Percentiles rank a stretch among this genome's conserved stretches.
These are phyloP conservation scores for Steinernema khuongi DNA, from an alignment of 1,140 invertebrate genomes.

Conservation along the genomic window DNA sequence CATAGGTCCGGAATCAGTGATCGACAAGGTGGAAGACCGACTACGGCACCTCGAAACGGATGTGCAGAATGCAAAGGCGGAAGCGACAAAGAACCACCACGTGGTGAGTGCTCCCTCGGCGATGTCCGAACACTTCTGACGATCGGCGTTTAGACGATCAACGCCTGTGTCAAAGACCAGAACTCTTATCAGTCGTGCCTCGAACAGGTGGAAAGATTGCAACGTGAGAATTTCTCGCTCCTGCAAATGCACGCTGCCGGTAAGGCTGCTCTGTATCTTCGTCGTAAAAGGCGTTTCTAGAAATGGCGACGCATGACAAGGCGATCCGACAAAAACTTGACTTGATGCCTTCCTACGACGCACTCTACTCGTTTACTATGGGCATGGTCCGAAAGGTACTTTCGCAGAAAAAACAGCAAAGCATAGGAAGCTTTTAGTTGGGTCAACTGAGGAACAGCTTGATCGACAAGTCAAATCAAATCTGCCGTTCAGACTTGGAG, in stretches of 20 bases:
- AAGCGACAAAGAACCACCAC: conserved; percentile 23
- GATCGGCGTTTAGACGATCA: conserved; percentile 25
- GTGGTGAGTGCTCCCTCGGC: neutral
- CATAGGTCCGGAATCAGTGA: conserved; percentile 16
- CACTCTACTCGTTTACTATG: conserved; percentile 29
- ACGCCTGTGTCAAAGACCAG: conserved; percentile 24
- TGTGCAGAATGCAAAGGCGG: conserved; percentile 27
- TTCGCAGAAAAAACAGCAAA: conserved; percentile 8
- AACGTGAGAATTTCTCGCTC: conserved; percentile 32
- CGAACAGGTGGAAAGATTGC: conserved; percentile 31
- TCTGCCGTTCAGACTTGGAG: conserved; percentile 16
- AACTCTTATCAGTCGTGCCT: conserved; percentile 31
- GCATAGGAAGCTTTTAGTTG: neutral
- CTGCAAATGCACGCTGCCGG: conserved; percentile 25
- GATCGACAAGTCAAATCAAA: conserved; percentile 6
- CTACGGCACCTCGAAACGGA: conserved; percentile 29
- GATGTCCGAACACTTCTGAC: neutral
- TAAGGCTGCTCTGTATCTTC: neutral
- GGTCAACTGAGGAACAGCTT: neutral
- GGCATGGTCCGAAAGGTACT: conserved; percentile 25
- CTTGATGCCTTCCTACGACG: conserved; percentile 30
- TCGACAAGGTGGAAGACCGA: conserved; percentile 32
- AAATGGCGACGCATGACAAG: conserved; percentile 16
- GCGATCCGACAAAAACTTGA: conserved; percentile 22
- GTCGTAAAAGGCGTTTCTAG: neutral